phyloP scores from a whole-genome alignment of 2,888 invertebrate species.

The Hirtodrosophila cameraria region DNA sequence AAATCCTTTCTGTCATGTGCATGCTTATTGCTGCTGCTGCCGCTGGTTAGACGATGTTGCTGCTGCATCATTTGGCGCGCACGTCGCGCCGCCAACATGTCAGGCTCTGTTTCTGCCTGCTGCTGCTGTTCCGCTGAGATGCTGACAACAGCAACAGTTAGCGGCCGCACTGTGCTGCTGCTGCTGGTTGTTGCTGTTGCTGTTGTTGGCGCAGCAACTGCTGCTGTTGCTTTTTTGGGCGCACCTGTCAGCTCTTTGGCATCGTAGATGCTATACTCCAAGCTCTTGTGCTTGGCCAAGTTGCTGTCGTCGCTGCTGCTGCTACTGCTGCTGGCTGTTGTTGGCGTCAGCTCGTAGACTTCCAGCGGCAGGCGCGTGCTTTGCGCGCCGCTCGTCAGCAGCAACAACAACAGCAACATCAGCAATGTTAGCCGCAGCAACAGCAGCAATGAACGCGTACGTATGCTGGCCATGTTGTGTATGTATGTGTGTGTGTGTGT shows the following conservation, averaged over 20 bases:
- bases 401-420: conserved; percentile 39
- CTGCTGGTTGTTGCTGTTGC: conserved; percentile 20
- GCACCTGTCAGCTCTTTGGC: conserved; percentile 64
- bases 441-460: conserved; percentile 44
- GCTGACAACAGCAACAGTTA: conserved; percentile 53
- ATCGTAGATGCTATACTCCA: conserved; percentile 77
- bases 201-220: conserved; percentile 29
- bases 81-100: conserved; percentile 72
- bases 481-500: conserved; percentile 21
- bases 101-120: conserved; percentile 38
- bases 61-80: conserved; percentile 85
- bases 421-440: conserved; percentile 45
- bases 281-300: conserved; percentile 66
- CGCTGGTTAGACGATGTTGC: conserved; percentile 39
- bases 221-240: conserved; percentile 17
- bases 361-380: conserved; percentile 83
- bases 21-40: conserved; percentile 49
- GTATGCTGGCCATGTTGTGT: conserved; percentile 39
- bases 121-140: conserved; percentile 42
- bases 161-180: conserved; percentile 44
- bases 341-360: conserved; percentile 82
- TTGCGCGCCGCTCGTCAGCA: conserved; percentile 43
- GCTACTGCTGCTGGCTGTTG: conserved; percentile 41
- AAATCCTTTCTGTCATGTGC: conserved; percentile 67
- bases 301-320: too few relatives aligned